A percentile compares a stretch with the other conserved stretches of the same genome.
Conservation (phyloP, 1,140 invertebrate species). For the Medauroidea extradentata region DNA sequence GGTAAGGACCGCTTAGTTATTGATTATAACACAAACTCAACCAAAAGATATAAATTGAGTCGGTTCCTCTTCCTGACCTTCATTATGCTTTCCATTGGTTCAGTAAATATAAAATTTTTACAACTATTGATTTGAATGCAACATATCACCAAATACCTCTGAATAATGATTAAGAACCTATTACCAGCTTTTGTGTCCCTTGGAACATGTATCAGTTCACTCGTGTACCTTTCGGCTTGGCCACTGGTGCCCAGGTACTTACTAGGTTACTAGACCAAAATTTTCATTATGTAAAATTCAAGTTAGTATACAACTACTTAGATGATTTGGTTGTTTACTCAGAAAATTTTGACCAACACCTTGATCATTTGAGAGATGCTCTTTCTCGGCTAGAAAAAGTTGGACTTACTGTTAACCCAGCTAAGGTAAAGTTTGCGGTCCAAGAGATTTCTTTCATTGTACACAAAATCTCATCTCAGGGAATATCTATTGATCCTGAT, state of each 20-base stretch:
- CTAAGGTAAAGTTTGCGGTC: not conserved
- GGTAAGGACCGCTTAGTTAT: too few species aligned
- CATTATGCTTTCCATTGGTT: too few species aligned
- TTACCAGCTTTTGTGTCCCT: too few species aligned
- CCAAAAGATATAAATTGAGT: too few species aligned
- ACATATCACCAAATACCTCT: not conserved
- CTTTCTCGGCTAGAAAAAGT: not conserved
- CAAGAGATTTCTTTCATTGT: not conserved
- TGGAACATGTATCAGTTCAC: not conserved
- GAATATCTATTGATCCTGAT: not conserved
- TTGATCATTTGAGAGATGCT: not conserved
- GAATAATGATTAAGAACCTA: too few species aligned
- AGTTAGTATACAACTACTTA: not conserved
- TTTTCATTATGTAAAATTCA: not conserved
- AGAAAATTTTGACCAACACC: not conserved
- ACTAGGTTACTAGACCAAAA: not conserved
- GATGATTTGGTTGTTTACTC: not conserved
- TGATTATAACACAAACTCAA: too few species aligned
- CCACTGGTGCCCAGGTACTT: not conserved
- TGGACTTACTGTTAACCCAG: not conserved
- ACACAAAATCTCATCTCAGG: not conserved
- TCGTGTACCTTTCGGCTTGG: not conserved
- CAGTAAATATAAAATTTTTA: too few species aligned
- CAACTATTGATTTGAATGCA: not conserved
- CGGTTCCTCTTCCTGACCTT: too few species aligned